Conservation (phyloP, 2,888 invertebrate genomes). For the Stenodera caucasica region DNA sequence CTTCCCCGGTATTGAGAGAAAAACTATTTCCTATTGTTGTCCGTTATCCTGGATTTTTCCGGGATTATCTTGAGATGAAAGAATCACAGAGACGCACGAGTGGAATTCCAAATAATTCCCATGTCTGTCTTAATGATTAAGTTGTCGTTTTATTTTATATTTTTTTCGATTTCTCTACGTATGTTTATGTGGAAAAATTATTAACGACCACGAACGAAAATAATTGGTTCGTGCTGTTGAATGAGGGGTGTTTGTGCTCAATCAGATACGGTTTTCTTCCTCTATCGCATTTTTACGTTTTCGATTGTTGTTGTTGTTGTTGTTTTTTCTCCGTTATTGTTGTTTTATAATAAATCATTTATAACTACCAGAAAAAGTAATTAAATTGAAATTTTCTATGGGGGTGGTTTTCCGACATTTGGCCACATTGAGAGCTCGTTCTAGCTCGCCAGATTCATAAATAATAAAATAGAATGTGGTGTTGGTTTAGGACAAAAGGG, state of each 20-base stretch:
- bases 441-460: slow-evolving; percentile 10
- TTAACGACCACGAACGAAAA: slow-evolving; percentile 6
- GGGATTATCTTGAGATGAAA: too few species aligned
- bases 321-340: background rate
- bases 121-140: too few species aligned
- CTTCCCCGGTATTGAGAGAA: too few species aligned
- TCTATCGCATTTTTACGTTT: background rate
- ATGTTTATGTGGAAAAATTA: background rate
- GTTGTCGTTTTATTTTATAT: slow-evolving; percentile 9
- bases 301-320: too few species aligned
- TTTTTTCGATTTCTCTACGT: background rate
- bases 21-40: too few species aligned
- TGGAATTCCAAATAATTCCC: too few species aligned
- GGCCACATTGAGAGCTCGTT: background rate
- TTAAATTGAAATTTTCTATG: too few species aligned
- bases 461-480: slow-evolving; percentile 25
- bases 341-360: slow-evolving; percentile 5
- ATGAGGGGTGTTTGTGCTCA: slow-evolving; percentile 15
- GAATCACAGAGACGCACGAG: too few species aligned
- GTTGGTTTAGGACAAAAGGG: slow-evolving; percentile 23
- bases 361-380: background rate
- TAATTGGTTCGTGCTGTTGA: slow-evolving; percentile 19
- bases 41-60: too few species aligned
- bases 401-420: background rate
- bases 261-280: slow-evolving; percentile 9